phyloP scores from a whole-genome alignment of 1,140 invertebrate species.

The Adelges cooleyi region DNA sequence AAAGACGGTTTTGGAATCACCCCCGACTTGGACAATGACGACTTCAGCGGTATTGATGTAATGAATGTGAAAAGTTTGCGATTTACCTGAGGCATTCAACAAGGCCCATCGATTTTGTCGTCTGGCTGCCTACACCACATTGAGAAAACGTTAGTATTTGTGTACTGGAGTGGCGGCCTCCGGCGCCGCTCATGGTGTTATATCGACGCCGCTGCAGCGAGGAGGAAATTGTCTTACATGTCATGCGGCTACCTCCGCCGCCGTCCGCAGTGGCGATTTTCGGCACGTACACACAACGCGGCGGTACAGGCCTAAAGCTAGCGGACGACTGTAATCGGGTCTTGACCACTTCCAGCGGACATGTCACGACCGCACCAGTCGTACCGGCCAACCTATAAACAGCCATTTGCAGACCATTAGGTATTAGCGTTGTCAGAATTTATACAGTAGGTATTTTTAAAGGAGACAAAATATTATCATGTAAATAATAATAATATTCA shows the following conservation, averaged over 20 bases:
- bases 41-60: too few species aligned
- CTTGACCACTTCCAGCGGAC: conserved; percentile 97
- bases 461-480: neutral
- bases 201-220: conserved; percentile 41
- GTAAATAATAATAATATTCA: neutral
- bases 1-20: too few species aligned
- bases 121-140: conserved; percentile 42
- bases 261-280: conserved; percentile 40
- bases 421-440: neutral
- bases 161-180: conserved; percentile 32
- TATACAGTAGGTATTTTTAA: neutral
- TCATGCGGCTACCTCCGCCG: conserved; percentile 40
- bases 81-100: conserved; percentile 54
- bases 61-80: too few species aligned
- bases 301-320: conserved; percentile 39
- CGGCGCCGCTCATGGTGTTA: conserved; percentile 37
- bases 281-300: conserved; percentile 36
- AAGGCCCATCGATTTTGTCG: conserved; percentile 45
- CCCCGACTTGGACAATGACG: too few species aligned
- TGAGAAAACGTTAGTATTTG: conserved; percentile 50
- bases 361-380: conserved; percentile 89
- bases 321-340: conserved; percentile 90
- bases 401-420: neutral
- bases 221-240: conserved; percentile 40
- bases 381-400: conserved; percentile 82